Evolutionary conservation across 2,888 invertebrate species (phyloP), one percentile per base, ranked within the genome.

Genomic region (Phorcus lineatus): DNA sequence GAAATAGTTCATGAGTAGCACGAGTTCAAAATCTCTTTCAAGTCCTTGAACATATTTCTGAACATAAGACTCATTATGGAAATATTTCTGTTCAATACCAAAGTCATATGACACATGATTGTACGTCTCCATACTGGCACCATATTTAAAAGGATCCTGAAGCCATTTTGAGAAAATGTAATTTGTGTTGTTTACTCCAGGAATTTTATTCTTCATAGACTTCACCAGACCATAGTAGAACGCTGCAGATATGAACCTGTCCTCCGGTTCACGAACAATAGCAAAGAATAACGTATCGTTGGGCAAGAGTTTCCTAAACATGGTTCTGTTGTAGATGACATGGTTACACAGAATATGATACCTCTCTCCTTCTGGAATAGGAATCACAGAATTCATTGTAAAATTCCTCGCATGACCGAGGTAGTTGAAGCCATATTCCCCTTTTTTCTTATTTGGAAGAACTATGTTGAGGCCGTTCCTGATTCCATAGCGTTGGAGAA

Each of bases 1-100:
- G 77, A 92, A 91, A 74, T 89, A 88, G 79, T 92, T 92, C 31
- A 86, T 84, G 6, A 92, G 85, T 85, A 92, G 82, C 6, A 92
- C 87, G 0, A 92, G 82, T 80, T 89, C 80, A 77, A 92, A 91
- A 13, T 84, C 81, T 7, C 77, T 74, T 19, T 88, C 87, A 28
- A 91, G 79, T 7, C 80, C 57, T n/a, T 83, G 74, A 3, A 89
- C 74, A 79, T 87, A 89, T 16, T 81, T 78, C 19, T 84, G 77
- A 0, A 89, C 78, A 3, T 22, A 55, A 0, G 19, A 52, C 22
- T 9, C 17, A 74, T 81, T 80, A 31, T 81, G 19, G 16, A 78
- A 47, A 1, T 28, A 40, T 11, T n/a, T 55, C 55, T 17, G 54
- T 0, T 28, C 55, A 28, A 77, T 7, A 0, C 77, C 77, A 19